Evolutionary conservation across 2,113 vertebrate species (phyloP), one percentile per base, ranked within the genome.

Genomic region (Ploceus nigricollis): DNA sequence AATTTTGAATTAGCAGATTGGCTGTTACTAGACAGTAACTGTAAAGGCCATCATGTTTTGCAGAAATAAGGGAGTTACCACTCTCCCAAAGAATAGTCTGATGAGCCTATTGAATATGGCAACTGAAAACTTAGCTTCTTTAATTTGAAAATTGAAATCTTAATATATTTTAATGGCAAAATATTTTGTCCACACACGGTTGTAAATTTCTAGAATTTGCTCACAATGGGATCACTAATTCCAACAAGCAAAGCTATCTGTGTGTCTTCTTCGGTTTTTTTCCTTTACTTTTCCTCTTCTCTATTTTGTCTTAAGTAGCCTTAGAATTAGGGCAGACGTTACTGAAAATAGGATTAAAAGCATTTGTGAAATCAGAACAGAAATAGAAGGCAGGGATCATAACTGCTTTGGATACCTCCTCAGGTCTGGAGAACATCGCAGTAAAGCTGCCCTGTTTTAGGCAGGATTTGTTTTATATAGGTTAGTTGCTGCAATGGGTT

Each of bases 401-500:
- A 35, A 51, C 15, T 50, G 24, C 0, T 68, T 51, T 48, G n/a
- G 31, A 17, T 84, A 11, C 33, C 80, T 83, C 44, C 28, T 94
- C 45, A 35, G 23, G 57, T 58, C 27, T 64, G 69, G 37, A 78
- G 77, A 64, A 7, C 15, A 10, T 11, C 0, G 2, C 6, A 13
- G 15, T n/a, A 42, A 68, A 82, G 57, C 13, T 87, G 78, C 50
- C 65, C 70, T 76, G 11, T 72, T 87, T 93, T 45, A 82, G 89
- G 39, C 28, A 82, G 70, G 70, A 48, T 93, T 94, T 71, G n/a
- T 30, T 82, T 53, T 68, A 48, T 87, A 35, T 78, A 18, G 61
- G 61, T 87, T 96, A 91, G 35, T 77, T 95, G 65, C 44, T 89
- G 87, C 91, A 93, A 81, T 45, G 44, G 15, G 19, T 94, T 95